phyloP scores from a whole-genome alignment of 2,888 invertebrate species.

The Rhagophthalmus giganteus region DNA sequence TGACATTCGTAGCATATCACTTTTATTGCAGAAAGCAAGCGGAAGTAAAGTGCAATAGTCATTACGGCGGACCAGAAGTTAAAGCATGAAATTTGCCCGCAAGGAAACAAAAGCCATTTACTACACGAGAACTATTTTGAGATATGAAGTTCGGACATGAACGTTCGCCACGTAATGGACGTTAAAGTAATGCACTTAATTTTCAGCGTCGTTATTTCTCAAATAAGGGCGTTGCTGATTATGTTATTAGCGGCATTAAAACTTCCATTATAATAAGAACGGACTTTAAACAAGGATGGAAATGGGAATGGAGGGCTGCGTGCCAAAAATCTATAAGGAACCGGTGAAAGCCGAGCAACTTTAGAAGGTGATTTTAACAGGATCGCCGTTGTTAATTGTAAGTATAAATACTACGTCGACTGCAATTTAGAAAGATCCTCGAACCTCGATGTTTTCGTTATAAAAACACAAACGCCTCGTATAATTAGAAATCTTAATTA shows the following conservation, averaged over 20 bases:
- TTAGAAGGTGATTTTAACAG: too few relatives aligned
- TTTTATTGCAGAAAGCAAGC: conserved; percentile 34
- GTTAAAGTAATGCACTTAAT: conserved; percentile 28
- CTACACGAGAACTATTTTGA: conserved; percentile 38
- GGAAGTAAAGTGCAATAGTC: conserved; percentile 39
- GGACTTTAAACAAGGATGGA: neutral
- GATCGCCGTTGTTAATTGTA: too few relatives aligned
- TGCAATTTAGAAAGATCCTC: too few relatives aligned
- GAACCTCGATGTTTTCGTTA: too few relatives aligned
- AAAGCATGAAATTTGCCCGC: conserved; percentile 41
- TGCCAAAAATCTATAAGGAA: neutral
- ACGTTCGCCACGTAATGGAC: conserved; percentile 34
- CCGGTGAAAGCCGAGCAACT: too few relatives aligned
- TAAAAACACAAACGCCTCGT: too few relatives aligned
- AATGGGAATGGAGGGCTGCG: neutral
- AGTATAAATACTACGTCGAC: too few relatives aligned
- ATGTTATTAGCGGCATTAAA: conserved; percentile 14
- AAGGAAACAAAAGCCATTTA: conserved; percentile 43
- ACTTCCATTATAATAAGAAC: neutral
- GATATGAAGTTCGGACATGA: conserved; percentile 39
- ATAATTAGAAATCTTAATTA: too few relatives aligned
- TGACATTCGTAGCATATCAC: conserved; percentile 21
- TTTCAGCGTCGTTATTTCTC: conserved; percentile 26
- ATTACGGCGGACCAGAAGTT: conserved; percentile 41
- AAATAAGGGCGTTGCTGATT: conserved; percentile 15